These are phyloP conservation scores for Propithecus deckenii DNA, from an alignment of 2,797 vertebrate genomes.

Conservation along the genomic window DNA sequence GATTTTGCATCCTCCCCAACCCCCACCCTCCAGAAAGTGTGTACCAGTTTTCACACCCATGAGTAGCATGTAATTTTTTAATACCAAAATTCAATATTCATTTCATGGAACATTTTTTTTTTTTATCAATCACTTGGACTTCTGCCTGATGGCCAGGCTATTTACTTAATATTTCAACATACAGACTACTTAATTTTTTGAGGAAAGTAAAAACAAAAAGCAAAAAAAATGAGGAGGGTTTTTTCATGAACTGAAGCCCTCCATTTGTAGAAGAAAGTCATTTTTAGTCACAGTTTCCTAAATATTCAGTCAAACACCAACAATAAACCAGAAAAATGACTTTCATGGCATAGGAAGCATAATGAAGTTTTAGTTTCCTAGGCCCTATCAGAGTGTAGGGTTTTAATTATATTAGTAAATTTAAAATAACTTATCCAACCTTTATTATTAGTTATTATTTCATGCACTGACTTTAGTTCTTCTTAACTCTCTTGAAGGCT, in stretches of 20 bases:
- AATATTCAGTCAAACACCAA: neutral
- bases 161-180: neutral
- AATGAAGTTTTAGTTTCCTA: neutral
- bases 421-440: neutral
- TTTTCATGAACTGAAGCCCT: neutral
- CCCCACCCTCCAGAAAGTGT: neutral
- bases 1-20: neutral
- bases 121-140: neutral
- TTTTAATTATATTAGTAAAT: neutral
- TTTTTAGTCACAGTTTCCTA: neutral
- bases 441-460: slow-evolving; percentile 9
- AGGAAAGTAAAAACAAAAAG: neutral
- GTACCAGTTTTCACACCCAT: neutral
- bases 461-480: neutral
- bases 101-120: neutral
- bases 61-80: neutral
- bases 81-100: neutral
- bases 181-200: neutral
- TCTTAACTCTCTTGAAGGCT: neutral
- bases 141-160: neutral
- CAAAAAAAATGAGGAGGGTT: neutral
- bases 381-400: neutral
- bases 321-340: neutral
- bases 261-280: neutral
- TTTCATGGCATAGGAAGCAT: neutral